Evolutionary conservation across 2,888 invertebrate genomes (phyloP).

Genomic region (Ormyrus rosae): DNA sequence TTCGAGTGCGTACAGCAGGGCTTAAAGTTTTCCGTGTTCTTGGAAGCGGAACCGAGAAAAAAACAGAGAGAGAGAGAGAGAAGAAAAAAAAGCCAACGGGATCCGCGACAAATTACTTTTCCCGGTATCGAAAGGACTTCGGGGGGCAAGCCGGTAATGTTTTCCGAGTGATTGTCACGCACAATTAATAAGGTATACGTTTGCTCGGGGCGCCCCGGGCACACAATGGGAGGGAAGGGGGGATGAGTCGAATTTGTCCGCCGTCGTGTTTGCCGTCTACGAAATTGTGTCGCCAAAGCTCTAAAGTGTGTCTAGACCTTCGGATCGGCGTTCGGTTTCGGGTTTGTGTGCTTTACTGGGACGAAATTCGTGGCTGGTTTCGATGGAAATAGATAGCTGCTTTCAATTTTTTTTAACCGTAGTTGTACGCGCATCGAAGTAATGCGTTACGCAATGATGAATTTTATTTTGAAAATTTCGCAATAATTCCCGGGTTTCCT

Average conservation of each 20-base stretch:
- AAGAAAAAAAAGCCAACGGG: background rate
- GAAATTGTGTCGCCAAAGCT: too few species aligned
- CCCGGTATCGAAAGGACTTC: background rate
- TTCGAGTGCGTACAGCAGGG: background rate
- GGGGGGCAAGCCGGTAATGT: background rate
- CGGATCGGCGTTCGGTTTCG: too few species aligned
- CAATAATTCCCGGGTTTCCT: background rate
- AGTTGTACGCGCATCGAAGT: background rate
- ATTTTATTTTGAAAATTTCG: background rate
- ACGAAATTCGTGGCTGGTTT: too few species aligned
- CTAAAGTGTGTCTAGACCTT: too few species aligned
- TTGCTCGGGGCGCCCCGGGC: background rate
- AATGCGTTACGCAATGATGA: background rate
- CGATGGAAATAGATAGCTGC: background rate
- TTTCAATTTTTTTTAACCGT: background rate
- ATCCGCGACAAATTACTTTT: slow-evolving; percentile 30
- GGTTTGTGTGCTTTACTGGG: too few species aligned
- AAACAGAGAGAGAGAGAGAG: background rate
- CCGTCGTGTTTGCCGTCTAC: too few species aligned
- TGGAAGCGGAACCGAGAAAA: background rate
- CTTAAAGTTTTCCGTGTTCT: slow-evolving; percentile 6
- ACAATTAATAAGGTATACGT: slow-evolving; percentile 15
- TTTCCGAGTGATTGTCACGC: slow-evolving; percentile 16
- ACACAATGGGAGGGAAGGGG: background rate
- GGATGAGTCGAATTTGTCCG: background rate